Evolutionary conservation across 2,888 invertebrate genomes (phyloP).

Genomic region (Dascillus cervinus): DNA sequence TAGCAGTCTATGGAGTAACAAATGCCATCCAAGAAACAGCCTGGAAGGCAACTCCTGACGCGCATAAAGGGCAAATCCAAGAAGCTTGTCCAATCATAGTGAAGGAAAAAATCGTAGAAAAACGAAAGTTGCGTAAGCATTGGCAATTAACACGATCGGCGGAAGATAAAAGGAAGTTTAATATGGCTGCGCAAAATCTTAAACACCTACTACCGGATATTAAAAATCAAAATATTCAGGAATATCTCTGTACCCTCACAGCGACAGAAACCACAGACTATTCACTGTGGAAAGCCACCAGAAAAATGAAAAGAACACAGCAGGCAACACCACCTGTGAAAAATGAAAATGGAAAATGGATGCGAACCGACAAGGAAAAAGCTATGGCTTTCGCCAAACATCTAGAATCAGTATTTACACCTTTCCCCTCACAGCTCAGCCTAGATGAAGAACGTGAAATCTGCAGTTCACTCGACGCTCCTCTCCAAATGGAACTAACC

Average conservation of each 20-base stretch:
- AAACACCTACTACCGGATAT: slow-evolving; percentile 9
- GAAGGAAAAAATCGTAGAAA: slow-evolving; percentile 12
- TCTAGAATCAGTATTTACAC: slow-evolving; percentile 3
- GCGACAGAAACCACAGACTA: slow-evolving; percentile 5
- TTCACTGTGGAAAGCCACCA: slow-evolving; percentile 4
- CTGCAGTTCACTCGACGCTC: slow-evolving; percentile 2
- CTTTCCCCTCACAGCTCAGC: slow-evolving; percentile 2
- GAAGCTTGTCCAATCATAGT: slow-evolving; percentile 8
- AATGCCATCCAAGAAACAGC: slow-evolving; percentile 12
- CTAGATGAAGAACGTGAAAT: slow-evolving; percentile 4
- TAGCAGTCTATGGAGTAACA: slow-evolving; percentile 9
- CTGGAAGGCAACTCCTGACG: slow-evolving; percentile 11
- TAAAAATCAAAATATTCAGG: slow-evolving; percentile 3
- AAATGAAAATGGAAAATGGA: slow-evolving; percentile 2
- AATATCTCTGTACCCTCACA: slow-evolving; percentile 5
- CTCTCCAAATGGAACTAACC: slow-evolving; percentile 6
- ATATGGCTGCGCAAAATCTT: slow-evolving; percentile 11
- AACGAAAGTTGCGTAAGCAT: slow-evolving; percentile 4
- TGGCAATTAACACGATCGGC: slow-evolving; percentile 11
- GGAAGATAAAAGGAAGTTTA: slow-evolving; percentile 11
- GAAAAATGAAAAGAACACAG: slow-evolving; percentile 4
- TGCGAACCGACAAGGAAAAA: slow-evolving; percentile 6
- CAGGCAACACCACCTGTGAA: slow-evolving; percentile 1
- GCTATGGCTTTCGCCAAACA: slow-evolving; percentile 3
- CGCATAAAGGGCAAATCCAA: slow-evolving; percentile 1